Conservation (phyloP, 2,797 vertebrate genomes). For the Pempheris klunzingeri region DNA sequence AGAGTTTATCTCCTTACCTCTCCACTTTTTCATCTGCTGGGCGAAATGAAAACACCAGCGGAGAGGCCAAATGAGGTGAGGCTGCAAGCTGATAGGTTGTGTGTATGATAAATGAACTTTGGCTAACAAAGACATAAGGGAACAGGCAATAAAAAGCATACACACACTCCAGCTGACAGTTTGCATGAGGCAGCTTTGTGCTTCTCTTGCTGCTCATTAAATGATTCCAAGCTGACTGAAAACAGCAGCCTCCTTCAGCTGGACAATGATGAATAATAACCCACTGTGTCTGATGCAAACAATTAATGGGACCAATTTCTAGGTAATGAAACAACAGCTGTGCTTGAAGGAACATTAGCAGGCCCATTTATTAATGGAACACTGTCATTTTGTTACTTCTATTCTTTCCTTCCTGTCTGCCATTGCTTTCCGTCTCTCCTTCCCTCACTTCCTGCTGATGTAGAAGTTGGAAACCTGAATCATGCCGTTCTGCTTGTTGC, state of each 20-base stretch:
- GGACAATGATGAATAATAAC: slow-evolving; percentile 62
- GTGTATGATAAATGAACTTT: slow-evolving; percentile 70
- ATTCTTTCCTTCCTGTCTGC: slow-evolving; percentile 44
- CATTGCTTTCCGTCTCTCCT: slow-evolving; percentile 27
- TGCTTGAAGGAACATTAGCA: slow-evolving; percentile 41
- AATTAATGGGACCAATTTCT: slow-evolving; percentile 58
- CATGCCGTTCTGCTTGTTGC: slow-evolving; percentile 62
- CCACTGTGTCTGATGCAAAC: slow-evolving; percentile 49
- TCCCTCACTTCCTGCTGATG: slow-evolving; percentile 46
- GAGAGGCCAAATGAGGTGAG: slow-evolving; percentile 45
- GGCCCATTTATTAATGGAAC: slow-evolving; percentile 60
- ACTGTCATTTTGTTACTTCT: slow-evolving; percentile 34
- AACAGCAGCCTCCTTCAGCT: slow-evolving; percentile 48
- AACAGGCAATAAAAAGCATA: slow-evolving; percentile 48
- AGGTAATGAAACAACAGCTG: slow-evolving; percentile 61
- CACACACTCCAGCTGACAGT: slow-evolving; percentile 56
- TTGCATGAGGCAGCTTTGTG: slow-evolving; percentile 59
- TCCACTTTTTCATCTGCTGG: slow-evolving; percentile 33
- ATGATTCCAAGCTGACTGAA: slow-evolving; percentile 54
- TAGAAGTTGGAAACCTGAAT: slow-evolving; percentile 71
- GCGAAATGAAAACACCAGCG: slow-evolving; percentile 41
- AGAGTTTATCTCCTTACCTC: slow-evolving; percentile 37
- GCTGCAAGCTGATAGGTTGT: slow-evolving; percentile 49
- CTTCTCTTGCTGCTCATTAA: slow-evolving; percentile 60
- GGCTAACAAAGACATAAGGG: slow-evolving; percentile 43